phyloP scores from a whole-genome alignment of 2,113 vertebrate genomes.

The Neogale vison region DNA sequence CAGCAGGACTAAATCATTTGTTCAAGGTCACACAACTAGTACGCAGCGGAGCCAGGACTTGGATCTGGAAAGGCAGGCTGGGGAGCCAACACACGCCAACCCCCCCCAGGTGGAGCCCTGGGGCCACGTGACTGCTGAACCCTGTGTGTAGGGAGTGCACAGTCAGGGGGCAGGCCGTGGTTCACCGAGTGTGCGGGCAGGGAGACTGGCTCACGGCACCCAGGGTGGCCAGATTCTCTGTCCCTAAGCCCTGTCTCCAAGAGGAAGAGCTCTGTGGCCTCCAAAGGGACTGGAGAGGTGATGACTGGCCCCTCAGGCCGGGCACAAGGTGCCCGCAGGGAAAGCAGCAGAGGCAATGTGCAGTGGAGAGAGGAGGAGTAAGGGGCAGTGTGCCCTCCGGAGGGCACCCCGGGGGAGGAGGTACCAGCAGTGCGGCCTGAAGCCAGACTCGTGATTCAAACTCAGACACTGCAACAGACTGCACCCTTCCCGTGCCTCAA shows the following conservation, averaged over 20 bases:
- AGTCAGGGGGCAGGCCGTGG: not conserved
- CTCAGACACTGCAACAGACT: not conserved
- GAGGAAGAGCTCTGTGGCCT: not conserved
- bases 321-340: not conserved
- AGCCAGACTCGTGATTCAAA: not conserved
- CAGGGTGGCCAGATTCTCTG: not conserved
- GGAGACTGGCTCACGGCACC: not conserved
- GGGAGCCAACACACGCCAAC: not conserved
- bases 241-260: not conserved
- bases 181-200: not conserved
- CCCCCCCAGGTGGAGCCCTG: not conserved
- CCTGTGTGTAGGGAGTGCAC: not conserved
- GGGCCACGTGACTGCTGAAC: too few relatives aligned
- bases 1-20: not conserved
- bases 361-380: too few relatives aligned
- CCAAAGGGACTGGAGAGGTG: not conserved
- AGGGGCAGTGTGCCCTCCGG: not conserved
- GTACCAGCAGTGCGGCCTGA: rapidly evolving
- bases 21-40: not conserved
- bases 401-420: rapidly evolving
- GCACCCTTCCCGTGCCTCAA: too few relatives aligned
- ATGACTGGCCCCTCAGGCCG: not conserved
- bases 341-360: not conserved
- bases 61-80: not conserved
- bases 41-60: not conserved